Percentiles rank a stretch among this genome's conserved stretches.
phyloP scores from a whole-genome alignment of 2,113 vertebrate species.

The Neofelis nebulosa region DNA sequence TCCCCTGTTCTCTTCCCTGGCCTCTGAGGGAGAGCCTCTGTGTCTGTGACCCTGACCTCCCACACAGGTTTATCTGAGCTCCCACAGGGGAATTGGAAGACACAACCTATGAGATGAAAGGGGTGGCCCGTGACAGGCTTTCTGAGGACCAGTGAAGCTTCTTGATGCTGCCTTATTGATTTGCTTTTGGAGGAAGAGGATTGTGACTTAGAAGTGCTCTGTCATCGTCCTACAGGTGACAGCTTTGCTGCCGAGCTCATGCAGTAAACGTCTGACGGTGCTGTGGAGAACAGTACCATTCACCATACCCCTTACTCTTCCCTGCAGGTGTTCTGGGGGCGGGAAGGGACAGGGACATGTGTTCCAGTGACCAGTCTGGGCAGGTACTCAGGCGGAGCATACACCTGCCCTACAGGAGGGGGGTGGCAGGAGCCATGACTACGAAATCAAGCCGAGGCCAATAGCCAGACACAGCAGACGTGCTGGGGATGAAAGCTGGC shows the following conservation, averaged over 20 bases:
- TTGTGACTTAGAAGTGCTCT: background rate
- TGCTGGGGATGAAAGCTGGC: background rate
- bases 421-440: background rate
- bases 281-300: accelerated
- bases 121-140: background rate
- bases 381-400: background rate
- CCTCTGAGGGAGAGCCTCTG: background rate
- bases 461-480: background rate
- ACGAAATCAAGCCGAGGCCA: background rate
- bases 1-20: background rate
- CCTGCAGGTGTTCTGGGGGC: background rate
- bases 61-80: background rate
- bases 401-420: background rate
- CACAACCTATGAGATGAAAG: background rate
- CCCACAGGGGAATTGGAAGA: background rate
- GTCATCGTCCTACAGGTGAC: background rate
- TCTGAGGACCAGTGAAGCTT: background rate
- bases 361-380: background rate
- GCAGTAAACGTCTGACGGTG: background rate
- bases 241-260: background rate
- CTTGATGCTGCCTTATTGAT: background rate
- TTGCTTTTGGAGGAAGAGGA: background rate
- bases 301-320: background rate
- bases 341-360: background rate
- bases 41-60: background rate